phyloP scores from a whole-genome alignment of 2,888 invertebrate species.

The Autographa pulchrina region DNA sequence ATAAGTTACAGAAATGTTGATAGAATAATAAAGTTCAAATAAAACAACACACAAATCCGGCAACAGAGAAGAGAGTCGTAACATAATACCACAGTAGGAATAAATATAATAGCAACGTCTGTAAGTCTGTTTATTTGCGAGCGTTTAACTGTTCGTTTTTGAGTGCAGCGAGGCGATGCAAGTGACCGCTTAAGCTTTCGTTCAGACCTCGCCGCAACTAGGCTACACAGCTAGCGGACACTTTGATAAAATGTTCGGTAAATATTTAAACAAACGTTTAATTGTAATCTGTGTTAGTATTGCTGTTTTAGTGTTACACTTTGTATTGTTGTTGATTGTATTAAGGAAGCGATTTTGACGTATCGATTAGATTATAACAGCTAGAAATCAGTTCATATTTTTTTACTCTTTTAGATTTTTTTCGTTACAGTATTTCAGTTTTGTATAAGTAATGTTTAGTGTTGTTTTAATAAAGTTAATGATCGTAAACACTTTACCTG shows the following conservation, averaged over 20 bases:
- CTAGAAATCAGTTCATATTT: too few species aligned
- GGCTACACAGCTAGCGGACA: constrained; percentile 35
- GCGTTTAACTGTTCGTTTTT: constrained; percentile 32
- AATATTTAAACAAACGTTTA: constrained; percentile 46
- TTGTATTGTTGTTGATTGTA: neutral
- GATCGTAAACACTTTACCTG: too few species aligned
- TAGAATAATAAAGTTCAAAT: neutral
- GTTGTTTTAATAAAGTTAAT: too few species aligned
- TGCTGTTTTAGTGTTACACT: neutral
- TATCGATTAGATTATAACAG: too few species aligned
- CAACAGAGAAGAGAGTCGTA: neutral
- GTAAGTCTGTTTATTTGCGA: constrained; percentile 54
- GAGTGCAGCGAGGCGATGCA: constrained; percentile 34
- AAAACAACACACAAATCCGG: neutral
- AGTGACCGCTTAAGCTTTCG: constrained; percentile 50
- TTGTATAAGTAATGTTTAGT: too few species aligned
- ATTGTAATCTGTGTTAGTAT: constrained; percentile 20
- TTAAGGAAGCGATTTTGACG: neutral
- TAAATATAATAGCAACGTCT: constrained; percentile 33
- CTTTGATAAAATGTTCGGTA: constrained; percentile 44
- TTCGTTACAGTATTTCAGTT: too few species aligned
- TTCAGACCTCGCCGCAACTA: constrained; percentile 34
- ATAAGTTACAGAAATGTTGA: neutral
- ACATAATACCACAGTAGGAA: constrained; percentile 10
- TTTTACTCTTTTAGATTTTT: too few species aligned